Conservation (phyloP, 2,797 vertebrate genomes). For the Lutjanus argentimaculatus region DNA sequence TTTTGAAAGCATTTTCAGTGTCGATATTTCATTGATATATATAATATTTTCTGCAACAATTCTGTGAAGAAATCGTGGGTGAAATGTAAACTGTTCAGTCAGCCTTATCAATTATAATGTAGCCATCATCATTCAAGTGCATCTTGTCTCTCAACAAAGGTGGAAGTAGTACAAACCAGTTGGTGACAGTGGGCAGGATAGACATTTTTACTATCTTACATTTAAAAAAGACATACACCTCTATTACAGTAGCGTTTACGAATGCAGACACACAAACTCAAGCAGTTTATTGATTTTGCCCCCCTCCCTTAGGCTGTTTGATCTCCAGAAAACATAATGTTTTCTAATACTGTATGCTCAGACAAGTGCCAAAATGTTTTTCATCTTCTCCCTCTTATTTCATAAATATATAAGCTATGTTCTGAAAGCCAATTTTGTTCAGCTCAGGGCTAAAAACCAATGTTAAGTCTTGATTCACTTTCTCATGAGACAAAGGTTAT, state of each 20-base stretch:
- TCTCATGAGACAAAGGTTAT: constrained; percentile 8
- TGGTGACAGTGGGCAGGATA: neutral
- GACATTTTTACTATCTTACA: neutral
- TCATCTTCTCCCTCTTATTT: constrained; percentile 3
- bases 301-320: neutral
- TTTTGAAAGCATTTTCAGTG: too few relatives aligned
- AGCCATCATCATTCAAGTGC: neutral
- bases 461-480: neutral
- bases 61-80: neutral
- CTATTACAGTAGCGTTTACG: neutral
- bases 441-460: constrained; percentile 5
- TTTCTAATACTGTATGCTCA: neutral
- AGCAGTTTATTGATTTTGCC: neutral
- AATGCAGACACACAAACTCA: neutral
- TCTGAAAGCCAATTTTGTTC: constrained; percentile 7
- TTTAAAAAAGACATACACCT: neutral
- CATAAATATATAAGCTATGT: neutral
- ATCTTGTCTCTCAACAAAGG: neutral
- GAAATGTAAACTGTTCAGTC: neutral
- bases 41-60: too few relatives aligned
- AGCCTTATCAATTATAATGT: too few relatives aligned
- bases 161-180: neutral
- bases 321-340: neutral
- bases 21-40: too few relatives aligned
- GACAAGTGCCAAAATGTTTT: neutral